Evolutionary conservation across 1,140 invertebrate species (phyloP).

Genomic region (Cydia fagiglandana): DNA sequence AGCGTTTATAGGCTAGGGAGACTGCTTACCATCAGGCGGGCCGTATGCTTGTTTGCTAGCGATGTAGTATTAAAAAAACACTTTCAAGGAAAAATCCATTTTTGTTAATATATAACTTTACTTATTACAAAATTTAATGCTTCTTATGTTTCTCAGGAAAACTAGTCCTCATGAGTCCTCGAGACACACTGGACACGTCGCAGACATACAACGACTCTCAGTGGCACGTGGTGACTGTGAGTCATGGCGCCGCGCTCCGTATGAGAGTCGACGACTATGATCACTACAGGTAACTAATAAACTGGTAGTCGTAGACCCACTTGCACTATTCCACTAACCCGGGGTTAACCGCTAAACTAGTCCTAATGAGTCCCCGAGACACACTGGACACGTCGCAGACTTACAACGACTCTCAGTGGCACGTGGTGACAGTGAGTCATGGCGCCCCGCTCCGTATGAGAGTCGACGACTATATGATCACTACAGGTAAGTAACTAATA

Average conservation of each 20-base stretch:
- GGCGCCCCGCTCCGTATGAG: conserved; percentile 83
- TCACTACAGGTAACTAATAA: conserved; percentile 73
- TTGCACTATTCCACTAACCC: no score
- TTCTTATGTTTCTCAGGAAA: conserved; percentile 48
- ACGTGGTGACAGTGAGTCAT: conserved; percentile 92
- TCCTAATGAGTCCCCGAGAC: conserved; percentile 84
- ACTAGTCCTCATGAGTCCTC: conserved; percentile 83
- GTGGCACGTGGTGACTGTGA: conserved; percentile 96
- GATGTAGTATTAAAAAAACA: no score
- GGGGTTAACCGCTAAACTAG: conserved; percentile 62
- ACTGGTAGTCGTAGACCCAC: no score
- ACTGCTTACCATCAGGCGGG: no score
- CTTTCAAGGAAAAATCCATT: no score
- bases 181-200: conserved; percentile 81
- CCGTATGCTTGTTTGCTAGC: no score
- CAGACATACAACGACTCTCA: conserved; percentile 90
- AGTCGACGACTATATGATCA: conserved; percentile 90
- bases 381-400: conserved; percentile 81
- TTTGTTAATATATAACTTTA: no score
- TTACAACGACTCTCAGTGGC: conserved; percentile 95
- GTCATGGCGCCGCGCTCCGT: conserved; percentile 82
- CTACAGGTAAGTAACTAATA: conserved; percentile 67
- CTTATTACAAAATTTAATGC: not conserved
- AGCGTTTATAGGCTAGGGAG: no score
- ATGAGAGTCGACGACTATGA: conserved; percentile 93